These are phyloP conservation scores for Nylanderia fulva DNA, from an alignment of 1,140 invertebrate genomes.

Conservation along the genomic window DNA sequence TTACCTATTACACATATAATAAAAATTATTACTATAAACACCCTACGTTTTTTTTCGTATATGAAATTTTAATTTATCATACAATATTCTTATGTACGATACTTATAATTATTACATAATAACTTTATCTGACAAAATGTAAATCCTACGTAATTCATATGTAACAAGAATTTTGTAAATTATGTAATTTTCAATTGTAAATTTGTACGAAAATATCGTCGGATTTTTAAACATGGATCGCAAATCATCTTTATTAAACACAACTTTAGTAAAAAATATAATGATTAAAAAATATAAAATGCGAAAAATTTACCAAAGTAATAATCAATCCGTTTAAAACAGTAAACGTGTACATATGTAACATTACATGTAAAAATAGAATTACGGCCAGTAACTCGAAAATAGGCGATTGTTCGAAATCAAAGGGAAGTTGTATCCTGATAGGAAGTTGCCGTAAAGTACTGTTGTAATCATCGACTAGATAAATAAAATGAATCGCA, in stretches of 20 bases:
- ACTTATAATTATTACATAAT: too few species aligned
- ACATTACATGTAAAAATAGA: neutral
- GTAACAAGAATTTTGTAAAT: too few species aligned
- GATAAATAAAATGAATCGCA: neutral
- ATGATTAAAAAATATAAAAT: neutral
- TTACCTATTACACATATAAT: neutral
- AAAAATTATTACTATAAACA: neutral
- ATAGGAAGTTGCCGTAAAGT: conserved; percentile 16
- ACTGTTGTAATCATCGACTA: neutral
- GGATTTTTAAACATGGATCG: too few species aligned
- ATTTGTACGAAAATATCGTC: too few species aligned
- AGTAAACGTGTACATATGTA: neutral
- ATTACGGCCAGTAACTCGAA: neutral
- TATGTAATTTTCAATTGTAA: too few species aligned
- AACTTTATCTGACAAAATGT: too few species aligned
- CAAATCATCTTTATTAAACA: too few species aligned
- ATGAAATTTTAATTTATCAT: too few species aligned
- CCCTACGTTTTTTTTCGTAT: too few species aligned
- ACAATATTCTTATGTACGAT: too few species aligned
- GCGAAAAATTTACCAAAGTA: conserved; percentile 14
- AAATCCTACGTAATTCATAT: too few species aligned
- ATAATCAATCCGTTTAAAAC: neutral
- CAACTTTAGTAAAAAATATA: too few species aligned
- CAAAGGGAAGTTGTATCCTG: conserved; percentile 12
- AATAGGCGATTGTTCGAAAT: conserved; percentile 14